These are phyloP conservation scores for Drosophila nasuta DNA, from an alignment of 1,140 invertebrate species.

Conservation along the genomic window DNA sequence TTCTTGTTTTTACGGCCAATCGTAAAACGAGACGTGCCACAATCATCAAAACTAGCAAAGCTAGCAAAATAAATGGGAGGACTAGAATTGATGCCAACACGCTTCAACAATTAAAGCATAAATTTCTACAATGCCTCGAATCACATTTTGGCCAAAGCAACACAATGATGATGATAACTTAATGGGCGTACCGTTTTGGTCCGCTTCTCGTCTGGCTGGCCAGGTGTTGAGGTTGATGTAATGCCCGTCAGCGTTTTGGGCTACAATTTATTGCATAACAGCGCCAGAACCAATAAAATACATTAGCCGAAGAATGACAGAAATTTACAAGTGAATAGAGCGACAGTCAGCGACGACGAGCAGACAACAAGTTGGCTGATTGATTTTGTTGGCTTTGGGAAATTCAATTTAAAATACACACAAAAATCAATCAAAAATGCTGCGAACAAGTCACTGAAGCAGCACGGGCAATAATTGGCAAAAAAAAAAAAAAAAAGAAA, in stretches of 20 bases:
- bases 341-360: conserved; percentile 17
- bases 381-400: conserved; percentile 63
- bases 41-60: conserved; percentile 23
- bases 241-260: conserved; percentile 5
- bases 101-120: conserved; percentile 36
- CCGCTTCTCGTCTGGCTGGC: background rate
- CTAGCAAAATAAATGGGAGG: background rate
- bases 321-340: conserved; percentile 50
- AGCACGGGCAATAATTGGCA: conserved; percentile 30
- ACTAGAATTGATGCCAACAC: conserved; percentile 21
- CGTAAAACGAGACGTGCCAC: conserved; percentile 42
- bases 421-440: conserved; percentile 43
- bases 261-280: conserved; percentile 21
- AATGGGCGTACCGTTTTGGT: background rate
- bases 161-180: conserved; percentile 14
- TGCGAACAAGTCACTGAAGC: conserved; percentile 26
- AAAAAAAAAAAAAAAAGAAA: conserved; percentile 29
- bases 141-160: conserved; percentile 16
- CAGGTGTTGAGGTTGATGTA: conserved; percentile 36
- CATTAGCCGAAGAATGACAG: conserved; percentile 48
- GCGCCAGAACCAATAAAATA: conserved; percentile 54
- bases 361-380: conserved; percentile 45
- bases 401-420: conserved; percentile 68
- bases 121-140: background rate
- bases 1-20: conserved; percentile 14